phyloP scores from a whole-genome alignment of 2,113 vertebrate species.

The Meleagris gallopavo region DNA sequence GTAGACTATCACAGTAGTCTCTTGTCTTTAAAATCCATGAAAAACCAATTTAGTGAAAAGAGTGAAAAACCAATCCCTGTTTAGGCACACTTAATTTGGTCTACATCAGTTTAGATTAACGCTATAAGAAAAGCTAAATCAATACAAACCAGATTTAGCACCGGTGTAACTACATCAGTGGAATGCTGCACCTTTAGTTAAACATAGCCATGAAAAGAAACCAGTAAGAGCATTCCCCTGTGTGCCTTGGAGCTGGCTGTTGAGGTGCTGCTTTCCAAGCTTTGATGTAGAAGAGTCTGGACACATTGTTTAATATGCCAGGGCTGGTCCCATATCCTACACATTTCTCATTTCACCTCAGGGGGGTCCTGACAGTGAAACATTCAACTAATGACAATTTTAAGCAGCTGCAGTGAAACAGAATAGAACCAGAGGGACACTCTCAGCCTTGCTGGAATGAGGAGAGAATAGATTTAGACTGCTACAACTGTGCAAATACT shows the following conservation, averaged over 20 bases:
- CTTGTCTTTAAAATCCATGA: constrained; percentile 61
- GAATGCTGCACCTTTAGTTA: constrained; percentile 39
- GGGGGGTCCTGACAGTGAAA: background rate
- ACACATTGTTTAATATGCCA: background rate
- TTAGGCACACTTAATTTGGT: constrained; percentile 54
- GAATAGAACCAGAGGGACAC: background rate
- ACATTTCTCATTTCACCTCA: background rate
- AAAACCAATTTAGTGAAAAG: constrained; percentile 56
- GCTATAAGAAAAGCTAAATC: constrained; percentile 52
- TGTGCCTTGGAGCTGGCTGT: background rate
- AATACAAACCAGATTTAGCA: constrained; percentile 57
- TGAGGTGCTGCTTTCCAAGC: background rate
- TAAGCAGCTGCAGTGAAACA: background rate
- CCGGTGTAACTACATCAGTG: constrained; percentile 40
- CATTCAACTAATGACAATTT: background rate
- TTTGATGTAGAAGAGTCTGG: background rate
- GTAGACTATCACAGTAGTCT: background rate
- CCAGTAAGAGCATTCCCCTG: background rate
- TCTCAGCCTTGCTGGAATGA: background rate
- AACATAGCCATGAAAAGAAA: background rate
- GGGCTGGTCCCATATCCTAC: background rate
- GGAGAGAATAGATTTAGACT: background rate
- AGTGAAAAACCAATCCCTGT: constrained; percentile 50
- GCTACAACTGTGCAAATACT: constrained; percentile 2
- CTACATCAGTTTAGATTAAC: constrained; percentile 63